Percentiles rank a stretch among this genome's conserved stretches.
Conservation (phyloP, 2,888 invertebrate species). For the Antheraea yamamai region DNA sequence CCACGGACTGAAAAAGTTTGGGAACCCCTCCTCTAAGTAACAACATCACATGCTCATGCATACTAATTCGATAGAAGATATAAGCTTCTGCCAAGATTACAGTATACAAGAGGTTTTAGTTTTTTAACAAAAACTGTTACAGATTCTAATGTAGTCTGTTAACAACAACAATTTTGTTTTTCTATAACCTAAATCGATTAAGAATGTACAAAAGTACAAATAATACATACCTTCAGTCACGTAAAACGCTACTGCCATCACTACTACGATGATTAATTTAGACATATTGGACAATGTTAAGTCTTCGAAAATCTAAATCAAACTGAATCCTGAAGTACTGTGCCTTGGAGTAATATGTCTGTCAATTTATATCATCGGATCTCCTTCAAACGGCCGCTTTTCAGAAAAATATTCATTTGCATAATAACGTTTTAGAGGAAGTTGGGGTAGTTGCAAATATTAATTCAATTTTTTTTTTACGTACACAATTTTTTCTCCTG, state of each 20-base stretch:
- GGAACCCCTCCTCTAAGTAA: too few relatives aligned
- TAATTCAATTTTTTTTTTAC: too few relatives aligned
- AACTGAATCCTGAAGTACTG: conserved; percentile 8
- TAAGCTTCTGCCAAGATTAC: neutral
- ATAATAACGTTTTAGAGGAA: conserved; percentile 9
- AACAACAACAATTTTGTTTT: neutral
- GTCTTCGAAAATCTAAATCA: neutral
- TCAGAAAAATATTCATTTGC: conserved; percentile 5
- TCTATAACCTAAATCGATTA: neutral
- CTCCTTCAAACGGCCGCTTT: conserved; percentile 14
- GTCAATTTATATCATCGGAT: conserved; percentile 14
- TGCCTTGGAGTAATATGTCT: neutral
- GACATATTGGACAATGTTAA: conserved; percentile 9
- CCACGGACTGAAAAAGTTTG: too few relatives aligned
- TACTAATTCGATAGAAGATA: neutral
- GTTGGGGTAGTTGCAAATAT: conserved; percentile 8
- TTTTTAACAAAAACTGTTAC: neutral
- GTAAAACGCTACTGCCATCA: conserved; percentile 8
- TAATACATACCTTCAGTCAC: conserved; percentile 11
- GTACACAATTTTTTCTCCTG: too few relatives aligned
- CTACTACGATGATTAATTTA: conserved; percentile 9
- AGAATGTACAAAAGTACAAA: neutral
- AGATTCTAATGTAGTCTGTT: neutral
- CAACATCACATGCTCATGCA: too few relatives aligned
- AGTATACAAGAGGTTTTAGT: neutral